phyloP scores from a whole-genome alignment of 2,797 vertebrate genomes.

The Muscicapa striata region DNA sequence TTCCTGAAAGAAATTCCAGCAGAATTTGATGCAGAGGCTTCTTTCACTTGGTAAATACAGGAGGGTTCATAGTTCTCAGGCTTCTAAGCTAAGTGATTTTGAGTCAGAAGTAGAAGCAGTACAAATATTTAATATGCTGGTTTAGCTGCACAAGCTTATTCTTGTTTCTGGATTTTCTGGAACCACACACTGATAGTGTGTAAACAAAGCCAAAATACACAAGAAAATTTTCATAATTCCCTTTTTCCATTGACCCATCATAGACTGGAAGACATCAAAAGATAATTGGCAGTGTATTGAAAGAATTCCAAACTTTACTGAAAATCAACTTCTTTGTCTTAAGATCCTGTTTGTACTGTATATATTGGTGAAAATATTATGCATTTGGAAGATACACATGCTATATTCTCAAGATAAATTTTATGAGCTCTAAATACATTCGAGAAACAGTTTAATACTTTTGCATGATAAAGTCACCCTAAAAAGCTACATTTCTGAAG shows the following conservation, averaged over 20 bases:
- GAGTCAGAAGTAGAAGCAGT: neutral
- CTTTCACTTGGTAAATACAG: neutral
- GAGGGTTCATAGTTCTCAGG: neutral
- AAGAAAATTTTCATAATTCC: neutral
- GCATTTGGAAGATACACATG: neutral
- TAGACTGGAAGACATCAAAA: neutral
- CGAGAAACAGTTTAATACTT: neutral
- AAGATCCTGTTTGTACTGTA: neutral
- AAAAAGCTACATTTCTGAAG: neutral
- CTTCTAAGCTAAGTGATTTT: neutral
- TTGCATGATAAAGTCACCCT: neutral
- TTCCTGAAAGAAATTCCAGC: neutral
- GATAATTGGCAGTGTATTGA: neutral
- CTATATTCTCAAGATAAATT: neutral
- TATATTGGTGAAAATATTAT: neutral
- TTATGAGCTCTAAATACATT: neutral
- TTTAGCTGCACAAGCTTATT: neutral
- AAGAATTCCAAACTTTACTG: neutral
- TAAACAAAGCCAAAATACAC: neutral
- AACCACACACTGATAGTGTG: neutral
- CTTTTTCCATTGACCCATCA: neutral
- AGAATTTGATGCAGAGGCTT: neutral
- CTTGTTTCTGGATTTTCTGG: neutral
- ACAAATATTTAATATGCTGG: neutral
- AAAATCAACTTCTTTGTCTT: neutral